A percentile compares a stretch with the other conserved stretches of the same genome.
Evolutionary conservation across 2,113 vertebrate species (phyloP).

Genomic region (Plecotus auritus): DNA sequence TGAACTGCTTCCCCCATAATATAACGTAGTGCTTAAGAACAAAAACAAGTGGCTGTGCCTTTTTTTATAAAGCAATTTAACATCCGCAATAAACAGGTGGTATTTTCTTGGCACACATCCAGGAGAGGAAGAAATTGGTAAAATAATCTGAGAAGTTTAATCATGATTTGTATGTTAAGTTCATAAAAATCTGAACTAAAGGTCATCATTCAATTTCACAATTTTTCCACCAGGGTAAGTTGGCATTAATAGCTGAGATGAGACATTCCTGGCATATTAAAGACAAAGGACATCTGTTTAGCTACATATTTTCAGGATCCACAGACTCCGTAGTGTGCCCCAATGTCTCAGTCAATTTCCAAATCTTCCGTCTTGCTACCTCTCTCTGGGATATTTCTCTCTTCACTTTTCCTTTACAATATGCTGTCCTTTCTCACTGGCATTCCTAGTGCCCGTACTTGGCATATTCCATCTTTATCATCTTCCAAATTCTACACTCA

Average conservation of each 20-base stretch:
- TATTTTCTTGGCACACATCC: neutral
- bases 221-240: neutral
- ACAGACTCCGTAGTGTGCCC: neutral
- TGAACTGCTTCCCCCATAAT: neutral
- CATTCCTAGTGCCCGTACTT: neutral
- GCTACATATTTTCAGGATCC: neutral
- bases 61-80: neutral
- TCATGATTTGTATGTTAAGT: neutral
- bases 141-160: neutral
- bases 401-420: neutral
- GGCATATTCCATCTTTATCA: neutral
- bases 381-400: neutral
- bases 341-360: neutral
- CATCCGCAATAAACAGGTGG: neutral
- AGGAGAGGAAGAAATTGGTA: neutral
- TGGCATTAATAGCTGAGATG: neutral
- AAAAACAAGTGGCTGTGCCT: neutral
- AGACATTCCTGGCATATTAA: neutral
- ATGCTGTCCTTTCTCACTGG: neutral
- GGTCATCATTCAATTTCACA: neutral
- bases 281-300: neutral
- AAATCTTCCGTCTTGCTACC: neutral
- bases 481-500: neutral
- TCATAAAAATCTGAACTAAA: constrained; percentile 24
- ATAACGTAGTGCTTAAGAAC: neutral